Conservation (phyloP, 1,140 invertebrate species). For the Panonychus citri region DNA sequence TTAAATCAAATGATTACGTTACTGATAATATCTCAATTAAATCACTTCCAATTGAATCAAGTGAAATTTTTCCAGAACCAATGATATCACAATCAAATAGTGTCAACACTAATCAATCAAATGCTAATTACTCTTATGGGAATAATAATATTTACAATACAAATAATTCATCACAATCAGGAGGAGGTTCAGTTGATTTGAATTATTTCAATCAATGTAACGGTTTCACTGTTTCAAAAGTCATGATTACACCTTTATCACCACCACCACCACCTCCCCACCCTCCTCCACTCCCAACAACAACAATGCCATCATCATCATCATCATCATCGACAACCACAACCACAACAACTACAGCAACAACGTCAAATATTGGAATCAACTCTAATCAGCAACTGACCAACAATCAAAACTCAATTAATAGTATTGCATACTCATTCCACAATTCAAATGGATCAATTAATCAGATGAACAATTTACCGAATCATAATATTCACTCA, state of each 20-base stretch:
- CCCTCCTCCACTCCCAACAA: neutral
- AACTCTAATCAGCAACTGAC: too few relatives aligned
- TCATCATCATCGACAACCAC: neutral
- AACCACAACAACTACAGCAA: neutral
- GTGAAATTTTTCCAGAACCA: neutral
- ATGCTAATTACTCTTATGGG: too few relatives aligned
- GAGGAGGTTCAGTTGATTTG: too few relatives aligned
- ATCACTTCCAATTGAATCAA: neutral
- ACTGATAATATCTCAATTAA: neutral
- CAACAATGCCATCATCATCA: neutral
- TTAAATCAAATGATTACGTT: too few relatives aligned
- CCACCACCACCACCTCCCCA: neutral
- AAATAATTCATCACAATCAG: too few relatives aligned
- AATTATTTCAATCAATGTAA: neutral
- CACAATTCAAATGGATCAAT: conserved; percentile 3
- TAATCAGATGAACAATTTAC: neutral
- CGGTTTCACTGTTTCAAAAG: neutral
- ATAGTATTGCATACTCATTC: neutral
- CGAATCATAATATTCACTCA: too few relatives aligned
- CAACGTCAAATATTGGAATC: neutral
- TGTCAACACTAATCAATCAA: neutral
- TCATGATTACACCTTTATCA: neutral
- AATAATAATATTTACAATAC: too few relatives aligned
- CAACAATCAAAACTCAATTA: neutral
- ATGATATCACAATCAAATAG: neutral